A percentile compares a stretch with the other conserved stretches of the same genome.
These are phyloP conservation scores for Acropora tenuis DNA, from an alignment of 64 coral and sea anemone species.

Conservation along the genomic window DNA sequence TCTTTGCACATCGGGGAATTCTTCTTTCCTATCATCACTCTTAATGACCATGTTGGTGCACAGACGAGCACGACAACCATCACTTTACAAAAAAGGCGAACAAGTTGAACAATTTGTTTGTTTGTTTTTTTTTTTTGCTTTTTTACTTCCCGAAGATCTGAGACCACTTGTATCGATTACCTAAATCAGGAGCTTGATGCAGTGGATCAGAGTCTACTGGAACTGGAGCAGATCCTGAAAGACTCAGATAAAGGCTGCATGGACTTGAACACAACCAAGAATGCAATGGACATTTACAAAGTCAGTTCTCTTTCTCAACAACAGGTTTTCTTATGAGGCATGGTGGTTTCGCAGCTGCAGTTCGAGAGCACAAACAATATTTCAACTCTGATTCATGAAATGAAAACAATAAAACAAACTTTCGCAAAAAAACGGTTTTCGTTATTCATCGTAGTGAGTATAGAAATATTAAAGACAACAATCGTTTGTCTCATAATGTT, in stretches of 20 bases:
- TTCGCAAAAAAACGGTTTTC: too few species aligned
- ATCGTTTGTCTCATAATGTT: too few species aligned
- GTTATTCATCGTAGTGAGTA: too few species aligned
- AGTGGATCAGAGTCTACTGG: conserved; percentile 14
- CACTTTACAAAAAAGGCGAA: too few species aligned
- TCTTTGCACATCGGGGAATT: too few species aligned
- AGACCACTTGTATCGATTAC: background rate
- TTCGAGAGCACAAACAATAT: too few species aligned
- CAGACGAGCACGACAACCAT: too few species aligned
- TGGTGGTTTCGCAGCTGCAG: background rate
- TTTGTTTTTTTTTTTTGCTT: background rate
- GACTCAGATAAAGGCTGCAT: conserved; percentile 20
- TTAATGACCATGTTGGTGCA: too few species aligned
- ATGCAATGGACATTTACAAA: conserved; percentile 15
- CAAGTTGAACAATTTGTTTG: background rate
- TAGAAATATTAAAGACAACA: too few species aligned
- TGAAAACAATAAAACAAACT: too few species aligned
- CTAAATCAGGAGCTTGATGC: conserved; percentile 14
- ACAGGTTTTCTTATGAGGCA: background rate
- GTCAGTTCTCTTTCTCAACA: background rate
- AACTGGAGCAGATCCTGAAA: background rate
- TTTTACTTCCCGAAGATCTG: background rate
- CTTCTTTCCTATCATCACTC: too few species aligned
- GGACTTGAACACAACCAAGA: conserved; percentile 38
- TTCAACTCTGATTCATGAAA: too few species aligned